These are phyloP conservation scores for Neodiprion virginianus DNA, from an alignment of 1,140 invertebrate genomes.

Conservation along the genomic window DNA sequence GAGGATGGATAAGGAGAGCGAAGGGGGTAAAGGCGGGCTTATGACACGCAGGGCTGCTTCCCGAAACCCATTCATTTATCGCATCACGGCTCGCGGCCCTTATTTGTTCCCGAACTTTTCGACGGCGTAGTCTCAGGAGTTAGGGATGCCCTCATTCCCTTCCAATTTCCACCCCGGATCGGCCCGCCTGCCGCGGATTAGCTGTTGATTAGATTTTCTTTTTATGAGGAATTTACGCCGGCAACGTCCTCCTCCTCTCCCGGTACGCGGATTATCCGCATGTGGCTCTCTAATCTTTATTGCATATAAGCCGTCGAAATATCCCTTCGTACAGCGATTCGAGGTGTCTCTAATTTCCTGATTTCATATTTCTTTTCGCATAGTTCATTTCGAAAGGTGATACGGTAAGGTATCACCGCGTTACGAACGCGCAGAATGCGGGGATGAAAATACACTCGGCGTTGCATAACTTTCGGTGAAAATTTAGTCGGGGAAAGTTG, in stretches of 20 bases:
- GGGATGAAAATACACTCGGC: too few species aligned
- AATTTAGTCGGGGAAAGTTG: too few species aligned
- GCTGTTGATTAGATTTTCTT: background rate
- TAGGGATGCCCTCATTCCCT: background rate
- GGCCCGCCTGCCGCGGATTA: background rate
- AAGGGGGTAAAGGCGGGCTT: background rate
- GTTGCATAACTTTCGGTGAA: too few species aligned
- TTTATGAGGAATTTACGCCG: slow-evolving; percentile 1
- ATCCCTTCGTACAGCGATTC: background rate
- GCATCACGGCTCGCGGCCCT: slow-evolving; percentile 2
- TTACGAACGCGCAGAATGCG: too few species aligned
- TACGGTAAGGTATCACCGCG: too few species aligned
- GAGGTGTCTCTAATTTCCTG: too few species aligned
- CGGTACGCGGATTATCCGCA: background rate
- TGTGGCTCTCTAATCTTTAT: background rate
- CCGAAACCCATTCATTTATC: slow-evolving; percentile 3
- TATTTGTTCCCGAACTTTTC: slow-evolving; percentile 3
- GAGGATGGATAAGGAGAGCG: background rate
- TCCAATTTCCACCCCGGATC: background rate
- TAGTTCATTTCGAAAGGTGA: too few species aligned
- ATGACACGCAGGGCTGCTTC: slow-evolving; percentile 3
- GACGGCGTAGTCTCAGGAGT: slow-evolving; percentile 1
- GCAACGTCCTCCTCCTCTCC: background rate
- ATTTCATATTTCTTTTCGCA: too few species aligned
- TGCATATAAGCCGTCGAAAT: background rate